These are phyloP conservation scores for Trichechus manatus DNA, from an alignment of 2,113 vertebrate genomes.

Conservation along the genomic window DNA sequence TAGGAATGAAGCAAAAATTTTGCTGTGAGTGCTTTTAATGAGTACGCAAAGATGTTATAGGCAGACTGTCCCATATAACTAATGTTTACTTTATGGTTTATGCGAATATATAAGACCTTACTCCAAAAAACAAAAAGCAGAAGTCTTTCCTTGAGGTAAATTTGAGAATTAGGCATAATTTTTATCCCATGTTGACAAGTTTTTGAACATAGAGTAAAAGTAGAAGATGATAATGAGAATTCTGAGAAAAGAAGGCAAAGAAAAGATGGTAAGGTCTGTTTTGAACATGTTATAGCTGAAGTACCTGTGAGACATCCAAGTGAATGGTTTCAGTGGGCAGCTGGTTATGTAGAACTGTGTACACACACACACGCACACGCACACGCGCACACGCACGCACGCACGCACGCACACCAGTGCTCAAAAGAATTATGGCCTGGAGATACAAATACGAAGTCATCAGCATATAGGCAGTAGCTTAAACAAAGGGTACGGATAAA, in stretches of 20 bases:
- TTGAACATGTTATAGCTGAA: constrained; percentile 9
- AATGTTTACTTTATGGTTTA: constrained; percentile 28
- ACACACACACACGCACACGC: background rate
- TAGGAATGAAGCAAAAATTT: constrained; percentile 28
- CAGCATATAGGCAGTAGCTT: background rate
- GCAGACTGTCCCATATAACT: background rate
- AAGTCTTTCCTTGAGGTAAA: constrained; percentile 4
- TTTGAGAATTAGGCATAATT: constrained; percentile 42
- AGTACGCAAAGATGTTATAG: constrained; percentile 28
- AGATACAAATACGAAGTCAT: constrained; percentile 35
- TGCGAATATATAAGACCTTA: constrained; percentile 21
- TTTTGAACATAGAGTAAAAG: background rate
- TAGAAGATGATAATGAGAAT: constrained; percentile 17
- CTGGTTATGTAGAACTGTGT: background rate
- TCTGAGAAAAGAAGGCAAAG: background rate
- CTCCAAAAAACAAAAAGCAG: background rate
- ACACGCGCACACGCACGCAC: no score
- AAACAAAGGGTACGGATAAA: constrained; percentile 2
- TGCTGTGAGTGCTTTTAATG: background rate
- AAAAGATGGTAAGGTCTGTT: constrained; percentile 1
- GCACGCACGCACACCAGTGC: background rate
- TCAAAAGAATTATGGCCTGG: background rate
- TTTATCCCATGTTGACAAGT: constrained; percentile 39
- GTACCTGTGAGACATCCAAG: background rate
- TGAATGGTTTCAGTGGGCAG: background rate